phyloP scores from a whole-genome alignment of 1,140 invertebrate species.

The Platorchestia sp. region DNA sequence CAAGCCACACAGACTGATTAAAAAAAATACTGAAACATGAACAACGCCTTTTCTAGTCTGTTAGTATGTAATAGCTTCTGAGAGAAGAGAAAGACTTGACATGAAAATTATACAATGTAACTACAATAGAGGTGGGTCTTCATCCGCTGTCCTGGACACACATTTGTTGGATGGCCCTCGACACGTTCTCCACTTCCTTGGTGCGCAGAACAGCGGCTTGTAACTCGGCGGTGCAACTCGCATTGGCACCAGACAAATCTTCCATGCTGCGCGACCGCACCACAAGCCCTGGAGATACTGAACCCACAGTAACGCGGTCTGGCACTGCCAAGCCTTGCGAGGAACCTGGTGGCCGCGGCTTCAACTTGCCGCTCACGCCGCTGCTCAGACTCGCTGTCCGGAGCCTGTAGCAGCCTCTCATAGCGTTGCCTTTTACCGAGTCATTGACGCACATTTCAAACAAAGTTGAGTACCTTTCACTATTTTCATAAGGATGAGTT shows the following conservation, averaged over 20 bases:
- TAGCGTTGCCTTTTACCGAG: neutral
- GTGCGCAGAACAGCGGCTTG: slow-evolving; percentile 12
- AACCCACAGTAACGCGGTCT: neutral
- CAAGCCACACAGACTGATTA: neutral
- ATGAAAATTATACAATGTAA: neutral
- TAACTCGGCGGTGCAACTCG: neutral
- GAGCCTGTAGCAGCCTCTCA: slow-evolving; percentile 1
- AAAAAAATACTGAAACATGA: slow-evolving; percentile 2
- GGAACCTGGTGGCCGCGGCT: neutral
- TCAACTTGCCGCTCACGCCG: slow-evolving; percentile 1
- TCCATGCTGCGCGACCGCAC: slow-evolving; percentile 39
- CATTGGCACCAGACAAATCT: neutral
- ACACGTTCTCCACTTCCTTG: slow-evolving; percentile 22
- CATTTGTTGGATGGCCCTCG: slow-evolving; percentile 42
- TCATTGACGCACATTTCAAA: slow-evolving; percentile 42
- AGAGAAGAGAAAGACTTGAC: neutral
- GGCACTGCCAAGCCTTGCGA: neutral
- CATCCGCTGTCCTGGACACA: slow-evolving; percentile 42
- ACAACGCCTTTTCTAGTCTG: neutral
- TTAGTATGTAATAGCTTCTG: neutral
- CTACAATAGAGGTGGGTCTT: neutral
- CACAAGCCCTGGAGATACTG: neutral
- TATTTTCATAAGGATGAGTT: slow-evolving; percentile 25
- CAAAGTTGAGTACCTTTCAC: slow-evolving; percentile 5
- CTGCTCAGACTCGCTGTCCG: slow-evolving; percentile 28